Base-by-base conservation (phyloP, 1,140 invertebrate genomes). In the Galleria mellonella region DNA sequence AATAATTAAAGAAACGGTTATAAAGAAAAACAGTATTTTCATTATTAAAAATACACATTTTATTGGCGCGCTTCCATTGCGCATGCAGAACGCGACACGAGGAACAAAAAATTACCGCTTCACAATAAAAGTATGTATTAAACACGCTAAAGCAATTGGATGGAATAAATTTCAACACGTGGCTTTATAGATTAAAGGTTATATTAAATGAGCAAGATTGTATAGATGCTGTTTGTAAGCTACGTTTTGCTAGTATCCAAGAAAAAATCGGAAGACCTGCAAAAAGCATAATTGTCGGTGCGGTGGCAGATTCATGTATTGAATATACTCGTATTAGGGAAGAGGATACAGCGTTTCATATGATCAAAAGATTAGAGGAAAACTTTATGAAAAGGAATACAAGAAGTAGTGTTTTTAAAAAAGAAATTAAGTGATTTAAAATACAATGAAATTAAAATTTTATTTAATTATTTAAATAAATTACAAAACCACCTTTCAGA, bases 391-490 rank as follows among this genome's bases (percentile, higher is more conserved):
- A 35, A 13, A 35, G 13, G 11, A 35, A 13, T 35, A 35, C 33
- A 12, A 35, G 13, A 37, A 37, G 35, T 10, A 37, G 15, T 37
- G 12, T 37, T 9, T 37, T 13, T 37, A 9, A 14, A 13, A 17
- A 37, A 13, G n/a, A 13, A 15, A 37, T 10, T 37, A 8, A 17
- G 4, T 9, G 13, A 37, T 23, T 9, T 37, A 10, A 37, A 37
- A 17, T 37, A 37, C 10, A 37, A 37, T 37, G 35, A 37, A 15
- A n/a, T n/a, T n/a, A n/a, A n/a, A n/a, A n/a, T n/a, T n/a, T n/a
- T n/a, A n/a, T n/a, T n/a, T n/a, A n/a, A n/a, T n/a, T n/a, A n/a
- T n/a, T n/a, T 9, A 15, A 10, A 17, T 6, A 37, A 17, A 9
- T 17, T 37, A 15, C 35, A 37, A 37, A 8, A 17, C 10, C 35